These are phyloP conservation scores for Haliclona indistincta DNA, from an alignment of 37 sponge, comb jelly and placozoan genomes.

Conservation along the genomic window DNA sequence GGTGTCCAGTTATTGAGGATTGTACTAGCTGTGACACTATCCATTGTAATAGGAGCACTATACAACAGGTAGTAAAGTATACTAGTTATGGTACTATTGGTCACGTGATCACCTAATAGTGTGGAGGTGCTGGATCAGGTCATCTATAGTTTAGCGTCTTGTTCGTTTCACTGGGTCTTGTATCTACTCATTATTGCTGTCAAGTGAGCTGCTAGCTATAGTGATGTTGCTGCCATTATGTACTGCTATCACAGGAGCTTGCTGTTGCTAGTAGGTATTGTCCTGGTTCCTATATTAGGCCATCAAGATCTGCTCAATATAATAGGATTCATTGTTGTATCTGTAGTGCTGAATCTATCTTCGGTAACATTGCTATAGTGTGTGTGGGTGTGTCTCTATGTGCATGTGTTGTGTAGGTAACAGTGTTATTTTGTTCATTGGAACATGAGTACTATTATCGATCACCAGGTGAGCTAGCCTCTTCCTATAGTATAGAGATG, in stretches of 20 bases:
- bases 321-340: neutral
- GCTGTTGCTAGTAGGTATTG: neutral
- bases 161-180: conserved; percentile 47
- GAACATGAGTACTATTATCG: conserved; percentile 49
- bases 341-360: neutral
- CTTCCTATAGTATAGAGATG: neutral
- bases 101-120: neutral
- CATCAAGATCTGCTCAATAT: neutral
- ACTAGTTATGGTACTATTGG: too few species aligned
- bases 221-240: neutral
- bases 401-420: neutral
- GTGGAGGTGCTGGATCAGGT: conserved; percentile 12
- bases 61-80: conserved; percentile 43
- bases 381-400: neutral
- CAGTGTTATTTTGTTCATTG: conserved; percentile 29
- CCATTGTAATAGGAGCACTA: conserved; percentile 5
- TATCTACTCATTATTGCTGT: neutral
- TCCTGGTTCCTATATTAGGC: neutral
- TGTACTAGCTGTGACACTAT: neutral
- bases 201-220: conserved; percentile 2
- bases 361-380: neutral
- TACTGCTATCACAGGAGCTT: neutral
- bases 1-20: conserved; percentile 36
- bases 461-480: conserved; percentile 36
- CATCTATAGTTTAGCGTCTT: conserved; percentile 34